These are phyloP conservation scores for Cuculus canorus DNA, from an alignment of 2,797 vertebrate species.

Conservation along the genomic window DNA sequence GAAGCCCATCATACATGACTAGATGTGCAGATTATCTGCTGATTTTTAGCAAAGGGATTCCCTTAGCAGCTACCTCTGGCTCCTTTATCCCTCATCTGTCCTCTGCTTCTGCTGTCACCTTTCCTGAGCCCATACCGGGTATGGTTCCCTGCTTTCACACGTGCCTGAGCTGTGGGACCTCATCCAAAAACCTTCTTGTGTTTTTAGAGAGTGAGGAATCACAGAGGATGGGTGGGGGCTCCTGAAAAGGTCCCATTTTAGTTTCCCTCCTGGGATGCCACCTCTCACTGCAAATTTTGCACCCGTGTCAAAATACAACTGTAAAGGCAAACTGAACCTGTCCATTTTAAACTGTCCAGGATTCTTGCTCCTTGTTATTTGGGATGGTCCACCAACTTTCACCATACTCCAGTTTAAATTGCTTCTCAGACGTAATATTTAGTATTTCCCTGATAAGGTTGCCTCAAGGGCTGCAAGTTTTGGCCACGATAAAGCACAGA, in stretches of 20 bases:
- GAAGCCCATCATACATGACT: neutral
- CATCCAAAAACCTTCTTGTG: neutral
- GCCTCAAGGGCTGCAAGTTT: neutral
- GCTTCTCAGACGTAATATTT: neutral
- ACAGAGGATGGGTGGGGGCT: neutral
- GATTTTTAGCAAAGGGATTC: neutral
- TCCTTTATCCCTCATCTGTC: neutral
- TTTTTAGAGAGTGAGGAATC: neutral
- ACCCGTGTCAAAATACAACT: neutral
- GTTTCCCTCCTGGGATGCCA: neutral
- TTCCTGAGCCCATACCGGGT: neutral
- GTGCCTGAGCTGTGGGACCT: neutral
- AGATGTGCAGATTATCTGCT: slow-evolving; percentile 17
- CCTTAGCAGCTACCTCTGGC: neutral
- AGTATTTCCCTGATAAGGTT: neutral
- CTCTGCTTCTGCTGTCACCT: neutral
- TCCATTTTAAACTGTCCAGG: neutral
- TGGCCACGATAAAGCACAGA: neutral
- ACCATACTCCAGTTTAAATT: neutral
- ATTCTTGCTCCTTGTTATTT: neutral
- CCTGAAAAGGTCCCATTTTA: neutral
- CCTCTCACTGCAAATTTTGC: neutral
- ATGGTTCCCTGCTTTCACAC: neutral
- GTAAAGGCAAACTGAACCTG: neutral
- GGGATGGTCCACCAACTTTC: neutral